Conservation (phyloP, 2,797 vertebrate genomes). For the Leptoclinus maculatus region DNA sequence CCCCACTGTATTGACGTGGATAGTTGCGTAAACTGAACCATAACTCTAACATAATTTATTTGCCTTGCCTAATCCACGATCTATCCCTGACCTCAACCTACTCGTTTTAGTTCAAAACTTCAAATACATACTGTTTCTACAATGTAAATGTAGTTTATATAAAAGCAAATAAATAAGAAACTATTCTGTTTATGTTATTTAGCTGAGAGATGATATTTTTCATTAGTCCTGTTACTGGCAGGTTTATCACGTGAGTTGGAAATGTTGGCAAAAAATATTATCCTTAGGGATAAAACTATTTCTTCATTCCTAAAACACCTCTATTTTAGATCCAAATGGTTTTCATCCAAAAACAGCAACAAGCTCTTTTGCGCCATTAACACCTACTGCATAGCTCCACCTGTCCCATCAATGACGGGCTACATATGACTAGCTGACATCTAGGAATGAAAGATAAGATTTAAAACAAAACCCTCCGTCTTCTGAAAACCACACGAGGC, state of each 20-base stretch:
- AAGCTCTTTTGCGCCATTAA: constrained; percentile 20
- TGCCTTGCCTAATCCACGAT: not conserved
- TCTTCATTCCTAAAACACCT: constrained; percentile 4
- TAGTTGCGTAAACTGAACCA: not conserved
- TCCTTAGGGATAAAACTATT: constrained; percentile 14
- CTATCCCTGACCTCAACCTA: not conserved
- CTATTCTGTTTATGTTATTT: not conserved
- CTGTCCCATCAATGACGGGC: not conserved
- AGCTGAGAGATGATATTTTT: not conserved
- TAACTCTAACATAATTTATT: not conserved
- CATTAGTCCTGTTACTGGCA: not conserved
- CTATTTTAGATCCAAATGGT: constrained; percentile 22
- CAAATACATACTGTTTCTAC: not conserved
- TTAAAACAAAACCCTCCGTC: constrained; percentile 43
- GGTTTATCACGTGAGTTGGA: constrained; percentile 7
- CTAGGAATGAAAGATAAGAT: constrained; percentile 58
- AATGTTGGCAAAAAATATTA: constrained; percentile 8
- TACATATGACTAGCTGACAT: constrained; percentile 31
- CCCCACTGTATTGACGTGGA: not conserved
- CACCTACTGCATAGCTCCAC: constrained; percentile 11
- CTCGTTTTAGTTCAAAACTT: not conserved
- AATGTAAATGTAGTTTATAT: not conserved
- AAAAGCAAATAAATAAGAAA: not conserved
- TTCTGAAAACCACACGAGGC: constrained; percentile 39
- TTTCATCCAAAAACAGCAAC: constrained; percentile 26